Percentiles rank a stretch among this genome's conserved stretches.
Evolutionary conservation across 92 coral and sea anemone species (phyloP).

Genomic region (Meandrina meandrites): DNA sequence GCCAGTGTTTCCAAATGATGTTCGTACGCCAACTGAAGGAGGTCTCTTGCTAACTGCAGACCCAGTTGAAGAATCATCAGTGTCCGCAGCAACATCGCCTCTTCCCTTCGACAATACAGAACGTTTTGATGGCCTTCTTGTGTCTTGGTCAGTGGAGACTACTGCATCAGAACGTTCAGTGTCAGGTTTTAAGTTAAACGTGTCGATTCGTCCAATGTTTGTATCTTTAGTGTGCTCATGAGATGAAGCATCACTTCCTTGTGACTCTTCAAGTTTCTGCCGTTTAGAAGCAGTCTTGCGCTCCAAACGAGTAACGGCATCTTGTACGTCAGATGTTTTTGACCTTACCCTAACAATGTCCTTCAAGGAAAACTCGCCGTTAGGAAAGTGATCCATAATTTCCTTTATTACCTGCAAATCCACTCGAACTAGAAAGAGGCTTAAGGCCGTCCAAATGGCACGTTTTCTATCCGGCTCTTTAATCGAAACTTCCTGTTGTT

Average conservation of each 20-base stretch:
- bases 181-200: neutral
- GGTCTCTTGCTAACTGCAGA: neutral
- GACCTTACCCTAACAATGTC: conserved; percentile 48
- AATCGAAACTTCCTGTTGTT: conserved; percentile 25
- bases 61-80: neutral
- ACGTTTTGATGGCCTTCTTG: neutral
- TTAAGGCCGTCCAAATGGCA: conserved; percentile 31
- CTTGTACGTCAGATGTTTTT: conserved; percentile 23
- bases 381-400: conserved; percentile 30
- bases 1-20: neutral
- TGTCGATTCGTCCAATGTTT: neutral
- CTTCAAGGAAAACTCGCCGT: conserved; percentile 24
- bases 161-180: neutral
- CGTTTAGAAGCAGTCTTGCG: conserved; percentile 28
- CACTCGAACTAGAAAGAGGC: conserved; percentile 56
- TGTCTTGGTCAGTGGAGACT: neutral
- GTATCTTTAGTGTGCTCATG: neutral
- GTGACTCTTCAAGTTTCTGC: conserved; percentile 25
- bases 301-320: conserved; percentile 27
- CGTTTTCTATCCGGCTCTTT: conserved; percentile 7
- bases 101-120: neutral
- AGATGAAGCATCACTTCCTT: neutral
- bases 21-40: too few relatives aligned
- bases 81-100: neutral
- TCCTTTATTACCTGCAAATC: conserved; percentile 60